These are phyloP conservation scores for Belonocnema kinseyi DNA, from an alignment of 1,140 invertebrate genomes.

Conservation along the genomic window DNA sequence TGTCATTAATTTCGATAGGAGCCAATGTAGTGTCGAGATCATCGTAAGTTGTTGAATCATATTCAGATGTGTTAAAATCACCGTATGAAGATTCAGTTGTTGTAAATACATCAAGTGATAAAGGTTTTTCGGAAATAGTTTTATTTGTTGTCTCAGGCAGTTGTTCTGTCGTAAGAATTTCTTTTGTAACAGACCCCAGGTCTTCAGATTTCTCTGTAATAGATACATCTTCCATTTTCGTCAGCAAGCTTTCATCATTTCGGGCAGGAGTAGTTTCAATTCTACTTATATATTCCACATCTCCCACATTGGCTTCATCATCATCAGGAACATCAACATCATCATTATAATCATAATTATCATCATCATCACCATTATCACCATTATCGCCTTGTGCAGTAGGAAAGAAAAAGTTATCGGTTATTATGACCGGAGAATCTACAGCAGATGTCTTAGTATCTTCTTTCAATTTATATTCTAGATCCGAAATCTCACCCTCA, in stretches of 20 bases:
- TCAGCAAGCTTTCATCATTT: slow-evolving; percentile 16
- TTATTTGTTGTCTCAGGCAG: slow-evolving; percentile 29
- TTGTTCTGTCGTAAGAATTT: slow-evolving; percentile 16
- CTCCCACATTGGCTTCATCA: slow-evolving; percentile 34
- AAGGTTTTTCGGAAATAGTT: slow-evolving; percentile 35
- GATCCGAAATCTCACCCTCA: background rate
- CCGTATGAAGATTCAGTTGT: too few relatives aligned
- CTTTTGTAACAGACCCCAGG: background rate
- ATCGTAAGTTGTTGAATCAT: slow-evolving; percentile 10
- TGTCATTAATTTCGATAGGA: background rate
- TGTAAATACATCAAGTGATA: slow-evolving; percentile 33
- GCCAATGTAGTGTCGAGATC: too few relatives aligned
- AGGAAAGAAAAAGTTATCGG: slow-evolving; percentile 72
- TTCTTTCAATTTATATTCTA: slow-evolving; percentile 36
- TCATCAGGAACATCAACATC: slow-evolving; percentile 47
- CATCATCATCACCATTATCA: slow-evolving; percentile 34
- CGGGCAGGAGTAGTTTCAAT: background rate
- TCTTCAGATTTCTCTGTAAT: slow-evolving; percentile 30
- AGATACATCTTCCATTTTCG: slow-evolving; percentile 6
- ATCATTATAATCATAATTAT: slow-evolving; percentile 52
- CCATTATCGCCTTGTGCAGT: slow-evolving; percentile 50
- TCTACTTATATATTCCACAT: background rate
- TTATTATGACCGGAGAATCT: slow-evolving; percentile 68
- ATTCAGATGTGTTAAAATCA: too few relatives aligned
- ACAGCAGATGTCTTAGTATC: slow-evolving; percentile 34